Percentiles rank a stretch among this genome's conserved stretches.
Conservation (phyloP, 2,797 vertebrate species). For the Eupleurogrammus muticus region DNA sequence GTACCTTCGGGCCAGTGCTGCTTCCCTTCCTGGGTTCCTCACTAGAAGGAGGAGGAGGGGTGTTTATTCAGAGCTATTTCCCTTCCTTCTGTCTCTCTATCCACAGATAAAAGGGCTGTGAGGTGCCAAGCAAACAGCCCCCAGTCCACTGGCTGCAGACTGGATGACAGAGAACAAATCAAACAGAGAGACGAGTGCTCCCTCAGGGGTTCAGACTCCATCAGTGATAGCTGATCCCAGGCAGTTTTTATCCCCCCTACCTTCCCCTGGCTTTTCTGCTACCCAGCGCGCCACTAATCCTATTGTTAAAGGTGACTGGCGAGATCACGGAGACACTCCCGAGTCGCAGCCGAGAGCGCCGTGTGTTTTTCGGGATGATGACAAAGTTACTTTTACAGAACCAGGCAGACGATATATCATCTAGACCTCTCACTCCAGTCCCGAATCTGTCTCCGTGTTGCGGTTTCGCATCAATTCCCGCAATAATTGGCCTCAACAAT, state of each 20-base stretch:
- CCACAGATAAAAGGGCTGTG: constrained; percentile 59
- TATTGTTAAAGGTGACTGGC: constrained; percentile 65
- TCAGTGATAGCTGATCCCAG: constrained; percentile 68
- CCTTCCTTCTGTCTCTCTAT: constrained; percentile 47
- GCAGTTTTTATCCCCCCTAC: constrained; percentile 55
- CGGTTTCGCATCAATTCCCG: constrained; percentile 16
- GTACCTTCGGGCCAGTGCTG: constrained; percentile 3
- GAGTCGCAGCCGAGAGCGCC: constrained; percentile 26
- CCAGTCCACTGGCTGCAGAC: constrained; percentile 62
- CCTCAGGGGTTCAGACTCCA: constrained; percentile 63
- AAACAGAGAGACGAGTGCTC: constrained; percentile 70
- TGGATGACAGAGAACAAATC: constrained; percentile 73
- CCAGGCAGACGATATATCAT: constrained; percentile 41
- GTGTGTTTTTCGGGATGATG: constrained; percentile 27
- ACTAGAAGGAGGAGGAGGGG: constrained; percentile 24
- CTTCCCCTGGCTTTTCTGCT: constrained; percentile 25
- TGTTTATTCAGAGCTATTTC: constrained; percentile 55
- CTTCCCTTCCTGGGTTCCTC: constrained; percentile 4
- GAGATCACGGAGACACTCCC: constrained; percentile 33
- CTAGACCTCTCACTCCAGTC: constrained; percentile 27
- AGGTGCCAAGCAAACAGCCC: constrained; percentile 63
- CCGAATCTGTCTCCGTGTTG: constrained; percentile 28
- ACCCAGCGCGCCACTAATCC: constrained; percentile 62
- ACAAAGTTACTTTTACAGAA: constrained; percentile 49
- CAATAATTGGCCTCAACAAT: constrained; percentile 53